Base-by-base conservation (phyloP, 2,113 vertebrate genomes). In the Canis aureus region DNA sequence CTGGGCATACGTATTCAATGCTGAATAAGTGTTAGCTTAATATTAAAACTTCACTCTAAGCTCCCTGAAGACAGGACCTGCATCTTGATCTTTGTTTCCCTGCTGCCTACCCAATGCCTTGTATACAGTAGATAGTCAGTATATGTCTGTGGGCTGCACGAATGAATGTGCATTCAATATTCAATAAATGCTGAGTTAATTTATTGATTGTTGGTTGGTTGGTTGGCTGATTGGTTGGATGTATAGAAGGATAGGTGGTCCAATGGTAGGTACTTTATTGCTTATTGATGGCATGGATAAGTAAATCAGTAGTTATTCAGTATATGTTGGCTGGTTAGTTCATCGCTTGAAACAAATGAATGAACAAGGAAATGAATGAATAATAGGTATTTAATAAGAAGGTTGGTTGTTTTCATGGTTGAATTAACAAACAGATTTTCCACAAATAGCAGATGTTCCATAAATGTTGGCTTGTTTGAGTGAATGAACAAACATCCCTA, bases 361-460 rank as follows among this genome's bases (percentile, higher is more conserved):
- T 78, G 71, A 60, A 96, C 80, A 64, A 93, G 32, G 5, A 94
- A 89, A 94, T 83, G 85, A 97, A 94, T 86, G 85, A 96, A 93
- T 90, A 96, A 95, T 79, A 92, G 69, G 38, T 73, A 95, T 76
- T 92, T 95, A 98, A 96, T 95, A 87, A 96, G 81, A 97, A 97
- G 83, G 60, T 87, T 92, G 79, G 57, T 74, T 95, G 83, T 38
- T 83, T 96, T 57, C 62, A 95, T 49, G 86, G 89, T 35, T 35
- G 95, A 97, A 92, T 96, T 83, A 93, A 95, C 85, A 96, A 97
- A 88, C 60, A 97, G 82, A 95, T 94, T 96, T 98, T 96, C 94
- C 95, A 98, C 89, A 96, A 95, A 98, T 59, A 97, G 83, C 96
- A 97, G 83, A 94, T 97, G 95, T 95, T 96, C 90, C 87, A 90